Evolutionary conservation across 2,797 vertebrate genomes (phyloP).

Genomic region (Gallirallus australis): DNA sequence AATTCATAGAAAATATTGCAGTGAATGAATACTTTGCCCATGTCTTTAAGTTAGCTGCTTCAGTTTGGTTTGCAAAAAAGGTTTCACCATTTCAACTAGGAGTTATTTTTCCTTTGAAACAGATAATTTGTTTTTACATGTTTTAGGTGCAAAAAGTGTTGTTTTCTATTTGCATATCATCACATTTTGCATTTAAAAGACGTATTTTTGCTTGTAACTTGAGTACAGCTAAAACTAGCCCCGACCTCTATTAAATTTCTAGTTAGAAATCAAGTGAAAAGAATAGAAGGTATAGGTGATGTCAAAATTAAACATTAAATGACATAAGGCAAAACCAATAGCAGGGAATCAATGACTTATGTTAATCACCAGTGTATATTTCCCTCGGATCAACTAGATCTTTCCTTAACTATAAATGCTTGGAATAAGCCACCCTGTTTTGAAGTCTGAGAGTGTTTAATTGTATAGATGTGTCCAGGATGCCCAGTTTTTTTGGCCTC

Average conservation of each 20-base stretch:
- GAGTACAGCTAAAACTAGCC: background rate
- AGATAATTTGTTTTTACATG: background rate
- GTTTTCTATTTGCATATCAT: background rate
- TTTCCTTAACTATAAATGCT: background rate
- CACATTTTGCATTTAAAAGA: background rate
- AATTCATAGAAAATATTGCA: slow-evolving; percentile 38
- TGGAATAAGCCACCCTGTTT: background rate
- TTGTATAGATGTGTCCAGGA: background rate
- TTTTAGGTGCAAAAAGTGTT: background rate
- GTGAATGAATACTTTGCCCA: background rate
- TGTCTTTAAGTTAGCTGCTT: background rate
- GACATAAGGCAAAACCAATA: background rate
- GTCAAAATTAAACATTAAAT: background rate
- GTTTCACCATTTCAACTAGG: background rate
- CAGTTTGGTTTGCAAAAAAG: background rate
- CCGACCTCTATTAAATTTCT: background rate
- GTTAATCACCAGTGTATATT: background rate
- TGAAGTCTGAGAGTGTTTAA: background rate
- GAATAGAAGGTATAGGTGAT: background rate
- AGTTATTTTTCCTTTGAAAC: background rate
- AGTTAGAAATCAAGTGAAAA: background rate
- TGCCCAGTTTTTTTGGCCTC: background rate
- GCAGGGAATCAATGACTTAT: background rate
- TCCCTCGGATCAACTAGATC: background rate
- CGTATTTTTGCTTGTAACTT: background rate